A percentile compares a stretch with the other conserved stretches of the same genome.
These are phyloP conservation scores for Caenorhabditis sp. DNA, from an alignment of 2,888 invertebrate genomes.

Conservation along the genomic window DNA sequence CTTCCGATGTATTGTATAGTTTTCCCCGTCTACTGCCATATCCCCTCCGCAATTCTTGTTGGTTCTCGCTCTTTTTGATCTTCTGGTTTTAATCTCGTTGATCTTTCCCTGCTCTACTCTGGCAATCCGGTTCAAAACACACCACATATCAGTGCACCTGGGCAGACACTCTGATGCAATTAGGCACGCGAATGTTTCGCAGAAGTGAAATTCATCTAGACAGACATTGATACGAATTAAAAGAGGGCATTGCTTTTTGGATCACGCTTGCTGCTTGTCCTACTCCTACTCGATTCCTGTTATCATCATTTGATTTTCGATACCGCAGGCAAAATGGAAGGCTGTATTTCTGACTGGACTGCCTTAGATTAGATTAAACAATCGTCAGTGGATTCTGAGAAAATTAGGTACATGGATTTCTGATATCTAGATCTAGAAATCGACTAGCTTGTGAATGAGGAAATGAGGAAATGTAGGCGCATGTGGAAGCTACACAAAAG, in stretches of 20 bases:
- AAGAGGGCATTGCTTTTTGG: no score
- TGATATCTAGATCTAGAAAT: not conserved
- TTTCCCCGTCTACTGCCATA: not conserved
- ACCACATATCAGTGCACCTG: not conserved
- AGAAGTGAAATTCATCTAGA: not conserved
- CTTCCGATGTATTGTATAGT: constrained; percentile 3
- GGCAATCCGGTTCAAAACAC: not conserved
- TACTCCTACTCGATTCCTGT: not conserved
- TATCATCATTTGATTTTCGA: not conserved
- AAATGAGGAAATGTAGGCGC: no score
- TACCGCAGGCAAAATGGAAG: no score
- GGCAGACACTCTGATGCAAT: not conserved
- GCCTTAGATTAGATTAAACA: no score
- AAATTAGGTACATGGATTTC: constrained; percentile 14
- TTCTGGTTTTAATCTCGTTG: not conserved
- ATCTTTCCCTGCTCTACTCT: not conserved
- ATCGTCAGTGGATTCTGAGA: constrained; percentile 11
- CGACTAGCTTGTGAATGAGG: no score
- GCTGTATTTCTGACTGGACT: no score
- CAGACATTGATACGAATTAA: not conserved
- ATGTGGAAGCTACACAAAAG: no score
- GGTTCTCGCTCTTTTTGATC: not conserved
- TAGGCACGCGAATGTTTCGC: not conserved
- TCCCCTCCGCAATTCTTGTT: constrained; percentile 10
- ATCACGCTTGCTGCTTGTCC: not conserved